phyloP scores from a whole-genome alignment of 2,888 invertebrate species.

The Acanthoscelides obtectus region DNA sequence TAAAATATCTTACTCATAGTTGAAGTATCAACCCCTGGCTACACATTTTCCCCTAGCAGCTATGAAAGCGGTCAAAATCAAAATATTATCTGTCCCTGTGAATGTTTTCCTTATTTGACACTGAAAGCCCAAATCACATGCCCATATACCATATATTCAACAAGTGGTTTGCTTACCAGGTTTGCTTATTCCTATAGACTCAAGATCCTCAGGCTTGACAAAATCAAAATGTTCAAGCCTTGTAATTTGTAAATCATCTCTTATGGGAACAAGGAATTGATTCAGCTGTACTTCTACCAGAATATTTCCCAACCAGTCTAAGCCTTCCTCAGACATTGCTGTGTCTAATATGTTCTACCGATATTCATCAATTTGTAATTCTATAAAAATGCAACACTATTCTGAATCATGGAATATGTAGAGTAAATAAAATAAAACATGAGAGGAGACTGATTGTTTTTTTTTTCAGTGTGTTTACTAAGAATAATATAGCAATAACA shows the following conservation, averaged over 20 bases:
- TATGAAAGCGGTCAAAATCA: neutral
- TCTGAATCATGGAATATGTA: too few species aligned
- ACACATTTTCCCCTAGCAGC: too few species aligned
- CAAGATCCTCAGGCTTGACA: slow-evolving; percentile 92
- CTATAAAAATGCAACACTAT: too few species aligned
- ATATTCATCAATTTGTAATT: neutral
- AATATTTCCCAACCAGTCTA: slow-evolving; percentile 81
- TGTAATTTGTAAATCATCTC: slow-evolving; percentile 89
- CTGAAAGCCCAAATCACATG: too few species aligned
- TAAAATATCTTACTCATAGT: too few species aligned
- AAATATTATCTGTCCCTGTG: neutral
- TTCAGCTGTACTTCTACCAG: slow-evolving; percentile 86
- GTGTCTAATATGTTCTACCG: neutral
- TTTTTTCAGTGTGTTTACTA: too few species aligned
- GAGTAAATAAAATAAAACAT: too few species aligned
- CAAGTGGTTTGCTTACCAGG: slow-evolving; percentile 61
- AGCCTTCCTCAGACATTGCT: slow-evolving; percentile 51
- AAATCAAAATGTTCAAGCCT: slow-evolving; percentile 93
- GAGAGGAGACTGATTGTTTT: too few species aligned
- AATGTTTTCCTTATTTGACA: too few species aligned
- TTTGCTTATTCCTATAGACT: slow-evolving; percentile 90
- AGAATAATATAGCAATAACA: too few species aligned
- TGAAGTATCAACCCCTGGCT: too few species aligned
- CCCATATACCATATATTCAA: neutral
- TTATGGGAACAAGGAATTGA: slow-evolving; percentile 83